Conservation (phyloP, 37 sponge, comb jelly and placozoan species). For the Halichondria panicea region DNA sequence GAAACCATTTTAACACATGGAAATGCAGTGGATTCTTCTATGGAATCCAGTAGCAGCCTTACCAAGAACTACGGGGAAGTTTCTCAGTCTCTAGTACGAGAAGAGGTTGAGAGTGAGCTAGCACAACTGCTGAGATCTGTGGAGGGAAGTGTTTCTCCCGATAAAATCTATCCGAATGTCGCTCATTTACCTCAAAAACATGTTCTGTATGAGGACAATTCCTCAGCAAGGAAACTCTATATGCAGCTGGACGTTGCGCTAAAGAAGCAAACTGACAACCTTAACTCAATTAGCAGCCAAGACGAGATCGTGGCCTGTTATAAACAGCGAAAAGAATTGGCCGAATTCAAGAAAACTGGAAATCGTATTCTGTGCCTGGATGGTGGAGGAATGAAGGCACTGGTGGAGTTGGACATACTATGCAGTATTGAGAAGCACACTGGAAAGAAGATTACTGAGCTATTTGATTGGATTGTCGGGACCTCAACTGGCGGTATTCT, state of each 20-base stretch:
- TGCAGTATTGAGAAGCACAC: constrained; percentile 46
- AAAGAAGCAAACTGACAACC: constrained; percentile 12
- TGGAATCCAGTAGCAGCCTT: too few species aligned
- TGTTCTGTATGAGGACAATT: background rate
- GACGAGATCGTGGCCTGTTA: constrained; percentile 16
- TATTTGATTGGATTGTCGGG: constrained; percentile 73
- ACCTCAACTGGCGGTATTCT: constrained; percentile 62
- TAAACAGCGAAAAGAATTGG: constrained; percentile 23
- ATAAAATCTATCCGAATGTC: constrained; percentile 16
- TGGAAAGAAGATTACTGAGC: constrained; percentile 52
- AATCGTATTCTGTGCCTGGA: constrained; percentile 53
- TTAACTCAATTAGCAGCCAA: constrained; percentile 7
- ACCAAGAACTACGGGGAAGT: too few species aligned
- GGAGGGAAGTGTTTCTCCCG: too few species aligned
- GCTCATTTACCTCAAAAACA: constrained; percentile 7
- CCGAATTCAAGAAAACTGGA: constrained; percentile 22
- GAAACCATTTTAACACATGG: background rate
- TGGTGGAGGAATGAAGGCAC: constrained; percentile 63
- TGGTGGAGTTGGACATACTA: constrained; percentile 55
- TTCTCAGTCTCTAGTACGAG: too few species aligned
- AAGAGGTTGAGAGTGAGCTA: constrained; percentile 1
- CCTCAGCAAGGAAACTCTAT: background rate
- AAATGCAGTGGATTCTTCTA: background rate
- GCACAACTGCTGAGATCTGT: background rate
- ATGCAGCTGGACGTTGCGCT: background rate